These are phyloP conservation scores for Buphagus erythrorhynchus DNA, from an alignment of 2,797 vertebrate genomes.

Conservation along the genomic window DNA sequence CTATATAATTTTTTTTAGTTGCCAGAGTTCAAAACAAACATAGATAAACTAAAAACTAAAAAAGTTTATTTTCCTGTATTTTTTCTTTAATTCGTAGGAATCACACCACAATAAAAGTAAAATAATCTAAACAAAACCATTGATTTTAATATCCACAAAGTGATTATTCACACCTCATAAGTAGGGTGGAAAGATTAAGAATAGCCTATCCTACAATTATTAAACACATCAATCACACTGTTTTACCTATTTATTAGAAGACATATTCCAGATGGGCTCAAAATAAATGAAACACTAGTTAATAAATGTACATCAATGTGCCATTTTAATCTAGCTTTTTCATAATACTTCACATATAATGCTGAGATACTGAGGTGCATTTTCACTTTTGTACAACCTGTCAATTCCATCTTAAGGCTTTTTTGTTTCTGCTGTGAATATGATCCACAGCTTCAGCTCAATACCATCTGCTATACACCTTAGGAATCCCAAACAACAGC, in stretches of 20 bases:
- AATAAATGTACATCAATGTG: not conserved
- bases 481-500: conserved; percentile 37
- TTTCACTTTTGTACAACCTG: conserved; percentile 60
- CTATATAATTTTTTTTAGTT: not conserved
- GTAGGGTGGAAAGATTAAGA: not conserved
- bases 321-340: not conserved
- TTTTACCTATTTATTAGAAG: not conserved
- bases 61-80: not conserved
- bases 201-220: not conserved
- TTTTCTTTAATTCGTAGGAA: not conserved
- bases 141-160: not conserved
- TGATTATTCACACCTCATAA: not conserved
- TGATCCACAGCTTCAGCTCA: conserved; percentile 58
- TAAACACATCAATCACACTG: not conserved
- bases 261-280: not conserved
- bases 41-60: not conserved
- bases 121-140: not conserved
- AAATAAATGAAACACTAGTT: conserved; percentile 38
- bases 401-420: conserved; percentile 55
- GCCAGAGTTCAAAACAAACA: not conserved
- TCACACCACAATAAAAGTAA: not conserved
- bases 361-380: conserved; percentile 35
- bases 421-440: conserved; percentile 47
- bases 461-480: conserved; percentile 70
- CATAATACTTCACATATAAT: not conserved